Conservation (phyloP, 1,140 invertebrate genomes). For the Rhynchophorus ferrugineus region DNA sequence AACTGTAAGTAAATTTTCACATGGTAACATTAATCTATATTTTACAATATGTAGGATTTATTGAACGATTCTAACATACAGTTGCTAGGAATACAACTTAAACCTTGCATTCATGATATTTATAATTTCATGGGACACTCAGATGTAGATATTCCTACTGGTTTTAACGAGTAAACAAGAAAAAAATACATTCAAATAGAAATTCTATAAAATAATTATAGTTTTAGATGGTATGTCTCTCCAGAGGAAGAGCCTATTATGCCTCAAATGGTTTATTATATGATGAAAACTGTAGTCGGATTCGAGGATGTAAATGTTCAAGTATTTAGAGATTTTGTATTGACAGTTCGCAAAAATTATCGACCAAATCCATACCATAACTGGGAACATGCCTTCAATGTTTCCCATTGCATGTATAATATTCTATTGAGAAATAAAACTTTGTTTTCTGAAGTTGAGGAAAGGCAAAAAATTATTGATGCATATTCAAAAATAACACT, state of each 20-base stretch:
- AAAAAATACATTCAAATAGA: neutral
- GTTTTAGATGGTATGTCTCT: conserved; percentile 47
- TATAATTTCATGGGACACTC: conserved; percentile 15
- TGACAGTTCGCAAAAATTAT: conserved; percentile 46
- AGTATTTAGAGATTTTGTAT: conserved; percentile 40
- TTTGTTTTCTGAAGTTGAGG: conserved; percentile 44
- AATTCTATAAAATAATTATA: conserved; percentile 25
- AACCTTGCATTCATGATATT: conserved; percentile 28
- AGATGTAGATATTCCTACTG: conserved; percentile 15
- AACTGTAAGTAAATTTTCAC: conserved; percentile 10
- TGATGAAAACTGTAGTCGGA: conserved; percentile 43
- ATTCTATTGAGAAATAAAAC: conserved; percentile 44
- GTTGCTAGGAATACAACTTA: conserved; percentile 22
- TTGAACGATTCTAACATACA: conserved; percentile 18
- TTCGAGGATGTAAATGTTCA: conserved; percentile 37
- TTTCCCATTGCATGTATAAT: conserved; percentile 50
- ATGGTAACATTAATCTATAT: neutral
- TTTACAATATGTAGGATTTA: conserved; percentile 14
- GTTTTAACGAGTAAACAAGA: conserved; percentile 24
- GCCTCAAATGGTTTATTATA: conserved; percentile 44
- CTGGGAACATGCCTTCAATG: conserved; percentile 51
- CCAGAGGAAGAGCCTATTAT: conserved; percentile 41
- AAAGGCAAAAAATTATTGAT: too few relatives aligned
- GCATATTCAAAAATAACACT: neutral
- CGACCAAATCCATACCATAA: conserved; percentile 50